Percentiles rank a stretch among this genome's conserved stretches.
Evolutionary conservation across 2,797 vertebrate species (phyloP).

Genomic region (Graptemys geographica): DNA sequence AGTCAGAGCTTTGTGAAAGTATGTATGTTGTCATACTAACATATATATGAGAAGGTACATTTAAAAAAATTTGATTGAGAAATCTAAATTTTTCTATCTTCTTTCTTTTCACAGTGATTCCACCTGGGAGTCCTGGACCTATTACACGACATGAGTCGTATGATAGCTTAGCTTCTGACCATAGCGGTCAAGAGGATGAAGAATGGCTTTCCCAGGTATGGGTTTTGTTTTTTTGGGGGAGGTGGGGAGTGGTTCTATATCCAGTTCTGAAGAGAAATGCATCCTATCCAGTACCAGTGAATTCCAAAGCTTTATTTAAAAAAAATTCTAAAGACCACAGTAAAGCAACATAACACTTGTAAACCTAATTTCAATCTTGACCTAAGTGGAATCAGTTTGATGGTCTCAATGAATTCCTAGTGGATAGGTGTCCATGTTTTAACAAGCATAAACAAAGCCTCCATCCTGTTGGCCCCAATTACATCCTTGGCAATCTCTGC

Average conservation of each 20-base stretch:
- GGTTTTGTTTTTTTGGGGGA: neutral
- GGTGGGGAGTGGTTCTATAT: fast-evolving
- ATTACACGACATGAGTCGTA: slow-evolving; percentile 94
- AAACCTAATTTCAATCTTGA: fast-evolving
- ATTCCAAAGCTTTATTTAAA: neutral
- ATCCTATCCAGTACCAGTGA: fast-evolving
- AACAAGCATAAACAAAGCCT: neutral
- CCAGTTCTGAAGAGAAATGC: neutral
- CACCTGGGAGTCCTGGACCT: slow-evolving; percentile 92
- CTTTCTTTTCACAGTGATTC: slow-evolving; percentile 82
- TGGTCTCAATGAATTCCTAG: neutral
- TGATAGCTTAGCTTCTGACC: slow-evolving; percentile 94
- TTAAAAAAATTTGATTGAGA: neutral
- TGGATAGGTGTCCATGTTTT: neutral
- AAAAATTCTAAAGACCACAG: neutral
- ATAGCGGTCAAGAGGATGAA: slow-evolving; percentile 95
- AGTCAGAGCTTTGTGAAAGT: neutral
- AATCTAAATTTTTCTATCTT: neutral
- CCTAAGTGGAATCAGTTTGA: fast-evolving
- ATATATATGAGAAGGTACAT: neutral
- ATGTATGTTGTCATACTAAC: fast-evolving
- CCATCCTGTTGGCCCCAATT: neutral
- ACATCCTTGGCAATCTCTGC: neutral
- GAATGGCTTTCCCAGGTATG: slow-evolving; percentile 99
- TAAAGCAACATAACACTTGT: neutral